Percentiles rank a stretch among this genome's conserved stretches.
phyloP scores from a whole-genome alignment of 2,113 vertebrate species.

The Polypterus bichir region DNA sequence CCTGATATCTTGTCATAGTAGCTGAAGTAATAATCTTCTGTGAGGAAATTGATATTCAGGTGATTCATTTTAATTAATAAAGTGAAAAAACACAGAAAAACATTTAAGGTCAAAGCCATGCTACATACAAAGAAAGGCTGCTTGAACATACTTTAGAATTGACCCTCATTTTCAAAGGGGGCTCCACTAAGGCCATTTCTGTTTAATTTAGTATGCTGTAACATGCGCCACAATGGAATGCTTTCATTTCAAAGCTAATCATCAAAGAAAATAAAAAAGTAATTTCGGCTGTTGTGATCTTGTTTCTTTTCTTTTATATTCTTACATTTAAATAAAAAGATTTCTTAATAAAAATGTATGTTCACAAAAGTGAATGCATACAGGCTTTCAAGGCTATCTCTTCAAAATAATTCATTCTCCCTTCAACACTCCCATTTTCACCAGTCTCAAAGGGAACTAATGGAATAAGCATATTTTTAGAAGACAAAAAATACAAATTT shows the following conservation, averaged over 20 bases:
- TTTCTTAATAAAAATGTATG: no score
- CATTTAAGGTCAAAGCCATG: neutral
- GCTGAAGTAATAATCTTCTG: constrained; percentile 24
- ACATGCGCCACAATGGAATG: constrained; percentile 1
- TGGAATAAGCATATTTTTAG: no score
- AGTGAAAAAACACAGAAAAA: neutral
- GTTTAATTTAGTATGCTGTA: constrained; percentile 3
- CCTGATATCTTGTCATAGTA: constrained; percentile 49
- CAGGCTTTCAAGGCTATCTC: no score
- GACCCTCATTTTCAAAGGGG: constrained; percentile 7
- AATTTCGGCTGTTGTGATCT: neutral
- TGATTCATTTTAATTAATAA: constrained; percentile 8
- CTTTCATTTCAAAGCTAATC: constrained; percentile 2
- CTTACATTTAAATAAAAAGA: no score
- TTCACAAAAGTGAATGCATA: no score
- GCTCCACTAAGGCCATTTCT: neutral
- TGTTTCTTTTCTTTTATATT: neutral
- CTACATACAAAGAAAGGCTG: constrained; percentile 3
- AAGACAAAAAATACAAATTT: no score
- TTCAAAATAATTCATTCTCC: no score
- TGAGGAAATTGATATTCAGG: constrained; percentile 1
- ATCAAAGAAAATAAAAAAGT: neutral
- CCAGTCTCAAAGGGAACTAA: no score
- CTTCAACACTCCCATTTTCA: no score
- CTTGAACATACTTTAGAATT: constrained; percentile 5